Evolutionary conservation across 2,888 invertebrate species (phyloP), one percentile per base, ranked within the genome.

Genomic region (Himalopsyche japonica): DNA sequence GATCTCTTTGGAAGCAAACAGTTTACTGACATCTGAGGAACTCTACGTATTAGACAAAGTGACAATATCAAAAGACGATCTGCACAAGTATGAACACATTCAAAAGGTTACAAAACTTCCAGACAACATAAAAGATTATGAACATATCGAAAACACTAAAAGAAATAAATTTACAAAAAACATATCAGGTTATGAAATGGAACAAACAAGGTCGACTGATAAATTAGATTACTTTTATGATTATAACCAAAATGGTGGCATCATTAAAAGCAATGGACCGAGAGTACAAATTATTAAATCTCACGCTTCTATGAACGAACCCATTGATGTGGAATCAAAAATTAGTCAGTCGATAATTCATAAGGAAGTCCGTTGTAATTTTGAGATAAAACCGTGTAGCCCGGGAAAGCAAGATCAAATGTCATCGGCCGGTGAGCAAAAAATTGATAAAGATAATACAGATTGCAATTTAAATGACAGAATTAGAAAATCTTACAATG

Each of bases 291-390:
- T 70, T 70, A 27, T 70, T 37, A 24, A 79, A 79, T 83, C 70
- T 70, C 37, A 83, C 64, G 34, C 30, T 48, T 70, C n/a, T 20
- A 79, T 37, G 27, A 86, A 85, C 77, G 87, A 87, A 78, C 34
- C 85, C 30, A 81, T 86, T 20, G 92, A 93, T 89, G 92, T 93
- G 49, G 92, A 93, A 89, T 89, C 92, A 77, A 92, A 92, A 89
- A 93, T 93, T 87, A 93, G 92, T 87, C 92, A 93, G 87, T 93
- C 92, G 15, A 90, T 93, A 32, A 93, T 93, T 86, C 92, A 92
- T 87, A 93, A 93, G 89, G 92, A 93, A 88, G 92, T 92, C 80
- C 92, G 92, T 37, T 92, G 92, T 88, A 93, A 92, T 88, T 92
- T 92, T 90, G 92, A 92, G 90, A 92, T 92, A 86, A 92, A 90